Base-by-base conservation (phyloP, 92 coral and sea anemone genomes). In the Actinostola sp. region DNA sequence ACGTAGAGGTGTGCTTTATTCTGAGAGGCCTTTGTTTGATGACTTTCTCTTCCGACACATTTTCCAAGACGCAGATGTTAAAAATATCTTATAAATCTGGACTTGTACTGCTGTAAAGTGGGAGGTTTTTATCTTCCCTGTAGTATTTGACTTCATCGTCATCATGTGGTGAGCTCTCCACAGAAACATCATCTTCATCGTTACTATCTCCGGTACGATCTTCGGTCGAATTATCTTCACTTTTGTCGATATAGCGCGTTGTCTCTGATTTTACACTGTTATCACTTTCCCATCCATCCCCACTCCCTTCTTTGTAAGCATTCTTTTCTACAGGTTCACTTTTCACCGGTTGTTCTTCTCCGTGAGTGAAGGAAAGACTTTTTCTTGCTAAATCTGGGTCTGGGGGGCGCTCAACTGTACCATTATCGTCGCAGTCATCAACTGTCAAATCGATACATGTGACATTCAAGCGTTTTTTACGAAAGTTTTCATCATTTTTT, bases 71-170 rank as follows among this genome's bases (percentile, higher is more conserved):
- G 50, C 82, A 66, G 31, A 76, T 76, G 21, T 27, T 32, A 60
- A 76, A 53, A 12, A 76, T 76, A 31, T 76, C 82, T 63, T 76
- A 62, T 24, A 66, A n/a, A 67, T 65, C 52, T 16, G 82, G 82
- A 48, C 66, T 76, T 3, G 25, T 56, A 46, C 38, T 30, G 52
- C 75, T 41, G 41, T 4, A 53, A 17, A 10, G 12, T 10, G 76
- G 76, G 1, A 70, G 76, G 8, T 38, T 34, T 27, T 59, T 8
- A 27, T 72, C 33, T 25, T 39, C 48, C 11, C 71, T 20, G 72
- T 72, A 59, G 45, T 55, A 72, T n/a, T 14, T 42, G 29, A 57
- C 63, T 46, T 46, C 23, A 46, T 46, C 53, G 19, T 46, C 19
- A 17, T 46, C 53, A 46, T 46, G 42, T 36, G 42, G 4, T 36